phyloP scores from a whole-genome alignment of 2,797 vertebrate genomes.

The Carduelis carduelis region DNA sequence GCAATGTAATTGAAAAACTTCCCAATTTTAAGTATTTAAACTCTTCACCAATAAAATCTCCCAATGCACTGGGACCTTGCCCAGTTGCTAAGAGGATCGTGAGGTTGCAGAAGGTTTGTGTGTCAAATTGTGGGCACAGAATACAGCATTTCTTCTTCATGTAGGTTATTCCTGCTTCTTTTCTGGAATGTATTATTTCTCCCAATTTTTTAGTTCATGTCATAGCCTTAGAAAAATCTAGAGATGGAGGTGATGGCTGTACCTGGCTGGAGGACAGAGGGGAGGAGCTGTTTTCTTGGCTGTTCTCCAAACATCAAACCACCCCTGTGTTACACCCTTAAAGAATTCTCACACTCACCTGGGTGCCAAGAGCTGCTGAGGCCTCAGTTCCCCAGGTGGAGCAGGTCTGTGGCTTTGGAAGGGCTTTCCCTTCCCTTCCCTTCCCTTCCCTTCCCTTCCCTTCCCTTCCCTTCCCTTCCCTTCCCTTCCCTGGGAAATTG shows the following conservation, averaged over 20 bases:
- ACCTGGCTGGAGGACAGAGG: neutral
- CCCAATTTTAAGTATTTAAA: neutral
- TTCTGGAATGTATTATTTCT: neutral
- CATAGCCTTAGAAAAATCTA: neutral
- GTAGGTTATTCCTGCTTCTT: neutral
- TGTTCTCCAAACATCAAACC: neutral
- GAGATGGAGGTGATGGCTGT: neutral
- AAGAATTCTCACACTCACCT: neutral
- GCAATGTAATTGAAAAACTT: neutral
- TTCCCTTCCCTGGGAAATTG: too few species aligned
- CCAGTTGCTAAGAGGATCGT: neutral
- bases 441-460: too few species aligned
- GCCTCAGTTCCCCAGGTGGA: neutral
- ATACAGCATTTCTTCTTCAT: neutral
- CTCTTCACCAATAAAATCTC: neutral
- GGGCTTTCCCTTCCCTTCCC: neutral
- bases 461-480: too few species aligned
- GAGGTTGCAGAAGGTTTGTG: neutral
- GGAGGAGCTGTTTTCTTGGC: neutral
- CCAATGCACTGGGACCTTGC: too few species aligned
- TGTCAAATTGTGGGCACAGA: neutral
- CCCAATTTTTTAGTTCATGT: neutral
- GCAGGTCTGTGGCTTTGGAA: neutral
- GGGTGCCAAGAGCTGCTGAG: accelerated
- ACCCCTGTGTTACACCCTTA: neutral